Conservation (phyloP, 2,888 invertebrate species). For the Thelaira solivaga region DNA sequence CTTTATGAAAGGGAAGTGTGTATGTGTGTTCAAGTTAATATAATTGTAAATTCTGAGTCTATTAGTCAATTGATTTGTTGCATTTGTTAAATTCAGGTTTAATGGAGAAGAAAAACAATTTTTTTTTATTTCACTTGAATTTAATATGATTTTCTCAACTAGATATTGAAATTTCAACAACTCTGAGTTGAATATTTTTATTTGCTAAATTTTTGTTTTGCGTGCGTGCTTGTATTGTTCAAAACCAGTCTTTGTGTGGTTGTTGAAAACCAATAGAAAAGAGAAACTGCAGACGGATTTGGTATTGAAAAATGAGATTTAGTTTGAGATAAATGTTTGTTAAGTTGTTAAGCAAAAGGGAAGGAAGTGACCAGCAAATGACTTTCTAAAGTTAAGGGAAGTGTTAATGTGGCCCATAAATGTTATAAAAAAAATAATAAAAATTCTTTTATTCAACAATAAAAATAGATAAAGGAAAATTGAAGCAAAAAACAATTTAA, state of each 20-base stretch:
- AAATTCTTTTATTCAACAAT: too few relatives aligned
- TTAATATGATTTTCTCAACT: constrained; percentile 16
- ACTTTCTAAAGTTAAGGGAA: not conserved
- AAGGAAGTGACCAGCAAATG: constrained; percentile 34
- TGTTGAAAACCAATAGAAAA: too few relatives aligned
- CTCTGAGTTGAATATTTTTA: not conserved
- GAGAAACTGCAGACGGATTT: not conserved
- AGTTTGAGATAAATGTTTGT: constrained; percentile 13
- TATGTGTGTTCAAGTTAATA: not conserved
- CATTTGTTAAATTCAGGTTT: too few relatives aligned
- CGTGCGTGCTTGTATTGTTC: constrained; percentile 53
- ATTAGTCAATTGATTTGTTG: too few relatives aligned
- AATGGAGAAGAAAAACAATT: too few relatives aligned
- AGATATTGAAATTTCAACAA: not conserved
- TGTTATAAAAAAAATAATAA: too few relatives aligned
- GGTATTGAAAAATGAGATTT: not conserved
- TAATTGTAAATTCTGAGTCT: too few relatives aligned
- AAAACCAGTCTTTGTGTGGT: constrained; percentile 34
- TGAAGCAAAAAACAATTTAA: too few relatives aligned
- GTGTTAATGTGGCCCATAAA: not conserved
- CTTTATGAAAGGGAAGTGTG: not conserved
- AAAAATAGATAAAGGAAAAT: too few relatives aligned
- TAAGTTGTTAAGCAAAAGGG: not conserved
- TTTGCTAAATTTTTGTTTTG: constrained; percentile 37
- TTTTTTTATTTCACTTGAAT: not conserved